phyloP scores from a whole-genome alignment of 2,797 vertebrate genomes.

The Acomys russatus region DNA sequence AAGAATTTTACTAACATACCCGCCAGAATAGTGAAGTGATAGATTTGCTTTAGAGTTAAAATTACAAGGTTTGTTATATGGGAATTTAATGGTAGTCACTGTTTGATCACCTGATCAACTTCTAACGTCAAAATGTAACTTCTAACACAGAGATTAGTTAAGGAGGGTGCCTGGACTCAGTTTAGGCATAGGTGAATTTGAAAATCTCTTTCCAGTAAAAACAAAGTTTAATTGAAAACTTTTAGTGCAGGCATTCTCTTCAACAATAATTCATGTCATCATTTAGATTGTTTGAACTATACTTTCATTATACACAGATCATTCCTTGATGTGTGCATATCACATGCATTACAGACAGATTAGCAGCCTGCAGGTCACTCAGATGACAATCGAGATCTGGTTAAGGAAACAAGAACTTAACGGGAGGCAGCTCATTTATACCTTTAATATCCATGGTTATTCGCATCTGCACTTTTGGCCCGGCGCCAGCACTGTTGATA shows the following conservation, averaged over 20 bases:
- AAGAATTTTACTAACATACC: not conserved
- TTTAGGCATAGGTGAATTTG: not conserved
- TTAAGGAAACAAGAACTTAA: conserved; percentile 53
- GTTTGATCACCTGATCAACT: not conserved
- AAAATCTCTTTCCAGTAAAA: not conserved
- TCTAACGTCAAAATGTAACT: conserved; percentile 3
- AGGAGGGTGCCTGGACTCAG: not conserved
- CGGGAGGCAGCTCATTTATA: conserved; percentile 77
- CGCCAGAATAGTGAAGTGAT: not conserved
- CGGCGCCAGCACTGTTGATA: conserved; percentile 94
- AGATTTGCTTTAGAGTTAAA: not conserved
- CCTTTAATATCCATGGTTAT: conserved; percentile 97
- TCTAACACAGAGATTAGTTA: conserved; percentile 3
- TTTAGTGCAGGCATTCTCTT: not conserved
- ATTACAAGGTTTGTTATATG: not conserved
- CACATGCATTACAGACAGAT: not conserved
- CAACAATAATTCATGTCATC: not conserved
- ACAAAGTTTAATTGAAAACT: not conserved
- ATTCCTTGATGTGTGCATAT: conserved; percentile 22
- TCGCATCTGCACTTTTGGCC: conserved; percentile 94
- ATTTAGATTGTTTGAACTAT: conserved; percentile 31
- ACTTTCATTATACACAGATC: conserved; percentile 24
- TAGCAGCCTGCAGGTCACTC: not conserved
- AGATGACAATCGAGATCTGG: conserved; percentile 28
- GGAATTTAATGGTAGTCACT: conserved; percentile 15